These are phyloP conservation scores for Scrobipalpa atriplicella DNA, from an alignment of 2,888 invertebrate genomes.

Conservation along the genomic window DNA sequence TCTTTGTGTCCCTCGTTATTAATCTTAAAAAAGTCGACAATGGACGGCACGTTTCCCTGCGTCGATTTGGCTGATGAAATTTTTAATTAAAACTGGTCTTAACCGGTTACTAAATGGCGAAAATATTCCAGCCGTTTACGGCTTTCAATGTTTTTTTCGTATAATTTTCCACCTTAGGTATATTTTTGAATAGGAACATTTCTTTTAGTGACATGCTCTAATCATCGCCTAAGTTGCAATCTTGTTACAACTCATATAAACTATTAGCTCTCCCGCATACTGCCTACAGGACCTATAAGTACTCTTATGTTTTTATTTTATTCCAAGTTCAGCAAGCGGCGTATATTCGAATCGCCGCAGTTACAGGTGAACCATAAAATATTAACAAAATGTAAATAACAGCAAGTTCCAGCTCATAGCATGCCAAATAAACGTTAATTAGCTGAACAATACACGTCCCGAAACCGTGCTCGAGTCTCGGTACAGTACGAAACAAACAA, in stretches of 20 bases:
- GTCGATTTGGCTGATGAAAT: conserved; percentile 56
- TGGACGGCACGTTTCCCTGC: conserved; percentile 56
- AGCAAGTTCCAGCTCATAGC: conserved; percentile 31
- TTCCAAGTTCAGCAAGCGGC: too few species aligned
- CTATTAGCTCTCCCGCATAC: too few species aligned
- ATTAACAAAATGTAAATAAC: conserved; percentile 10
- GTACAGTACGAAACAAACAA: conserved; percentile 46
- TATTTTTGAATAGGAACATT: not conserved
- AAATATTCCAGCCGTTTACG: conserved; percentile 8
- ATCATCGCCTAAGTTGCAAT: too few species aligned
- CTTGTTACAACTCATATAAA: too few species aligned
- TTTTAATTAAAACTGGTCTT: conserved; percentile 25
- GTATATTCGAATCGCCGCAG: not conserved
- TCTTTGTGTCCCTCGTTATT: conserved; percentile 71
- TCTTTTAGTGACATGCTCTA: too few species aligned
- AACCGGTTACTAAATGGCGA: conserved; percentile 13
- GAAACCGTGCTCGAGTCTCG: conserved; percentile 33
- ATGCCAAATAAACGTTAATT: conserved; percentile 38
- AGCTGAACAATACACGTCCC: conserved; percentile 35
- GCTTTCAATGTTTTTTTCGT: not conserved
- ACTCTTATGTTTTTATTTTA: too few species aligned
- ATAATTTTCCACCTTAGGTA: too few species aligned
- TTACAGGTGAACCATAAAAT: conserved; percentile 8
- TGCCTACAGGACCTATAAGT: too few species aligned
- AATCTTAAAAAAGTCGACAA: conserved; percentile 73